Percentiles rank a stretch among this genome's conserved stretches.
Conservation (phyloP, 2,888 invertebrate genomes). For the Andrena praecox region DNA sequence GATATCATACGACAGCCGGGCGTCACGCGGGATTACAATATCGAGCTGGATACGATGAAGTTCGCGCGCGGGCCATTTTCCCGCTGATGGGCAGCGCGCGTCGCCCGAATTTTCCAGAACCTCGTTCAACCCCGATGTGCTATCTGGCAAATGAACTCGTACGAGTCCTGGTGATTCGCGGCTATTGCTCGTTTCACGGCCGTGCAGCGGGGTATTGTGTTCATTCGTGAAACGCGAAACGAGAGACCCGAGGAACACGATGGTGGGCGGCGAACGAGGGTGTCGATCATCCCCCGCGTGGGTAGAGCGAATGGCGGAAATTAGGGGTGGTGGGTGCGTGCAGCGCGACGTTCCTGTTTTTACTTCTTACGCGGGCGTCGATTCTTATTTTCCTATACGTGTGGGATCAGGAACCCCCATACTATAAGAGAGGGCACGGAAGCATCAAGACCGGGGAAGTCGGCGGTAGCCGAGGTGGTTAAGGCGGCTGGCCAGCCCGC, state of each 20-base stretch:
- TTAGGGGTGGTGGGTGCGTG: no score
- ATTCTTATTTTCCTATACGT: no score
- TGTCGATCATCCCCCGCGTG: not conserved
- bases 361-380: no score
- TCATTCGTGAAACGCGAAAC: not conserved
- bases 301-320: no score
- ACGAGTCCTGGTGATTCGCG: not conserved
- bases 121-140: not conserved
- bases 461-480: no score
- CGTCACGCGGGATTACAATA: slow-evolving; percentile 21
- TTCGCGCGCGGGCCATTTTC: slow-evolving; percentile 26
- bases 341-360: no score
- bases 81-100: no score
- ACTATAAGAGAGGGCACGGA: no score
- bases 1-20: not conserved
- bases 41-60: slow-evolving; percentile 17
- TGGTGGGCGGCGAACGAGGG: not conserved
- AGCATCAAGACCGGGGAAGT: no score
- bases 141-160: slow-evolving; percentile 23
- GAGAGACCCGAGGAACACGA: not conserved
- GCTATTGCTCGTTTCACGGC: slow-evolving; percentile 7
- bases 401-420: no score
- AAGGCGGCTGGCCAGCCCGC: no score
- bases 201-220: not conserved
- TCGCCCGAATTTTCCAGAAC: slow-evolving; percentile 6